Evolutionary conservation across 2,797 vertebrate species (phyloP).

Genomic region (Semotilus atromaculatus): DNA sequence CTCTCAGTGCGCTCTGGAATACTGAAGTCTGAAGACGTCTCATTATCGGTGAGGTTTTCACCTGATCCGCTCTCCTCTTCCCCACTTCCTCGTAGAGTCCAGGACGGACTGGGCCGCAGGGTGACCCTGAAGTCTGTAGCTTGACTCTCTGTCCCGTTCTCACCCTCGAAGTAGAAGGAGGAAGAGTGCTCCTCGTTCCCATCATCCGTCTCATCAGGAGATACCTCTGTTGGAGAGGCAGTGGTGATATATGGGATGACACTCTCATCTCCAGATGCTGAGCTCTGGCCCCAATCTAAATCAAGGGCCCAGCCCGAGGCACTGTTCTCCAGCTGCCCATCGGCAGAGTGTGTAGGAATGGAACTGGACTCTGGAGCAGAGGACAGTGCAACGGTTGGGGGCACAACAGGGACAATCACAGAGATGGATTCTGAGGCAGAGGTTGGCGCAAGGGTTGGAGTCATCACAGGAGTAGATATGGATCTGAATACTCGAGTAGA

Average conservation of each 20-base stretch:
- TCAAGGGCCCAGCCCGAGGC: slow-evolving; percentile 85
- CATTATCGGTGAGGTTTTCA: slow-evolving; percentile 89
- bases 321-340: slow-evolving; percentile 78
- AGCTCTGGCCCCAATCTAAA: slow-evolving; percentile 82
- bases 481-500: slow-evolving; percentile 1
- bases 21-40: slow-evolving; percentile 97
- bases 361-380: slow-evolving; percentile 68
- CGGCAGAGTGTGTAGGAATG: slow-evolving; percentile 75
- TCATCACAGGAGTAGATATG: neutral
- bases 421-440: slow-evolving; percentile 2
- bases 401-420: slow-evolving; percentile 67
- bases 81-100: slow-evolving; percentile 76
- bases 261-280: slow-evolving; percentile 75
- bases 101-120: slow-evolving; percentile 65
- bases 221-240: slow-evolving; percentile 41
- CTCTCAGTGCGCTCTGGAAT: slow-evolving; percentile 86
- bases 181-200: slow-evolving; percentile 72
- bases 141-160: slow-evolving; percentile 70
- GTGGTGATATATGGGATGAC: slow-evolving; percentile 64
- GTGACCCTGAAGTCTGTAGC: slow-evolving; percentile 30
- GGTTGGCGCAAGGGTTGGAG: slow-evolving; percentile 5
- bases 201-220: slow-evolving; percentile 58
- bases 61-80: slow-evolving; percentile 94
- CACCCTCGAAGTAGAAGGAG: slow-evolving; percentile 80
- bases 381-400: slow-evolving; percentile 73